A percentile compares a stretch with the other conserved stretches of the same genome.
Conservation (phyloP, 1,140 invertebrate species). For the Epicauta chinensis region DNA sequence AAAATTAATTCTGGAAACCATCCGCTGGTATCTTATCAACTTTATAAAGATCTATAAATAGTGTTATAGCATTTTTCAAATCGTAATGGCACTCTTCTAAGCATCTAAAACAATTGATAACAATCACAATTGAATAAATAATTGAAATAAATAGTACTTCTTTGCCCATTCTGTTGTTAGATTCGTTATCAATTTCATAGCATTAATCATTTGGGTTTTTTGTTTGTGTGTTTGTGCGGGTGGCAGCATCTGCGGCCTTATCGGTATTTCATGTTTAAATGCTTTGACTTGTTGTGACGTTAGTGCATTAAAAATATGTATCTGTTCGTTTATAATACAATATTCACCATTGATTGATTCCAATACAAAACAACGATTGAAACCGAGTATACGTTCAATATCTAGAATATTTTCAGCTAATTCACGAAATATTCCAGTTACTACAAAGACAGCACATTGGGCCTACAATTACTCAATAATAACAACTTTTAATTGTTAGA, state of each 20-base stretch:
- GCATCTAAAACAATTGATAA: constrained; percentile 57
- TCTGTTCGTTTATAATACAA: constrained; percentile 78
- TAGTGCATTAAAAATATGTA: constrained; percentile 68
- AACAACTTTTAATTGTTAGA: neutral
- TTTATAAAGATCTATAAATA: constrained; percentile 73
- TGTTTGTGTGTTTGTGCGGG: constrained; percentile 17
- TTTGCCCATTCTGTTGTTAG: constrained; percentile 78
- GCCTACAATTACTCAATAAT: constrained; percentile 45
- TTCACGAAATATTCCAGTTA: constrained; percentile 75
- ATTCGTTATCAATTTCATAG: constrained; percentile 64
- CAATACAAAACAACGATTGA: constrained; percentile 67
- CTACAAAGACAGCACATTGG: constrained; percentile 58
- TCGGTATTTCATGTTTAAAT: constrained; percentile 24
- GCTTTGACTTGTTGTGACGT: constrained; percentile 51
- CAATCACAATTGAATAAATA: constrained; percentile 12
- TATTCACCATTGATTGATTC: constrained; percentile 59
- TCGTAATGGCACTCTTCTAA: constrained; percentile 82
- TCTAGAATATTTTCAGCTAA: constrained; percentile 25
- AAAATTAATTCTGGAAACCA: constrained; percentile 50
- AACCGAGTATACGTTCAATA: constrained; percentile 47
- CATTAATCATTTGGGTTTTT: constrained; percentile 51
- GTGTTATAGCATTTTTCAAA: constrained; percentile 62
- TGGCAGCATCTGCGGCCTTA: constrained; percentile 4
- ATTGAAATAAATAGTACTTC: constrained; percentile 52
- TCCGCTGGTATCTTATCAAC: constrained; percentile 70